Evolutionary conservation across 2,888 invertebrate genomes (phyloP), one percentile per base, ranked within the genome.

Genomic region (Latrodectus hesperus): DNA sequence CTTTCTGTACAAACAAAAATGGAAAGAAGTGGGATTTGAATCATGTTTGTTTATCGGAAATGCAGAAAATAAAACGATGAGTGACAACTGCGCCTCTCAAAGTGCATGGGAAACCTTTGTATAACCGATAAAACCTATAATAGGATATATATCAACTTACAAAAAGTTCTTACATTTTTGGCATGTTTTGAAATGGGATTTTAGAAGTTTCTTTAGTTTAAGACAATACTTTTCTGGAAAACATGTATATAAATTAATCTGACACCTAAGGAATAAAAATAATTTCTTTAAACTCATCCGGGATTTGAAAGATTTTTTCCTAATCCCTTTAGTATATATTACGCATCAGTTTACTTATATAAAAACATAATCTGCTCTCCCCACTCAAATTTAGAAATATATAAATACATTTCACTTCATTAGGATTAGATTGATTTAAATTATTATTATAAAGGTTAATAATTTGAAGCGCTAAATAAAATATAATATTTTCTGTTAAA

Each of bases 151-250:
- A 60, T 60, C 60, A 60, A 60, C n/a, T n/a, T 60, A n/a, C 12
- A 11, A 60, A 16, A 11, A n/a, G 60, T 16, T 38, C 38, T 38
- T 38, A 38, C 0, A 38, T 38, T 60, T 60, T 11, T 60, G 14
- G 60, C 60, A 16, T 60, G 60, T 60, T 60, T 60, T 60, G 60
- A 60, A 60, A 60, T 60, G n/a, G 60, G 60, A 60, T 60, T 11
- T 60, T n/a, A 10, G 60, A 60, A 60, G 12, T 9, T 12, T 11
- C 4, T 60, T 6, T 16, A 0, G 6, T 16, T 60, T 11, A n/a
- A n/a, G 6, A 16, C 11, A 6, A 11, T 11, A 55, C 16, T 3
- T 6, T 55, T 55, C 16, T 55, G 3, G 55, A 55, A 55, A 60
- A 16, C 60, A 11, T 60, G 60, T 0, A 10, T 60, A 60, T 60